Conservation (phyloP, 2,888 invertebrate species). For the Trichogramma dendrolimi region DNA sequence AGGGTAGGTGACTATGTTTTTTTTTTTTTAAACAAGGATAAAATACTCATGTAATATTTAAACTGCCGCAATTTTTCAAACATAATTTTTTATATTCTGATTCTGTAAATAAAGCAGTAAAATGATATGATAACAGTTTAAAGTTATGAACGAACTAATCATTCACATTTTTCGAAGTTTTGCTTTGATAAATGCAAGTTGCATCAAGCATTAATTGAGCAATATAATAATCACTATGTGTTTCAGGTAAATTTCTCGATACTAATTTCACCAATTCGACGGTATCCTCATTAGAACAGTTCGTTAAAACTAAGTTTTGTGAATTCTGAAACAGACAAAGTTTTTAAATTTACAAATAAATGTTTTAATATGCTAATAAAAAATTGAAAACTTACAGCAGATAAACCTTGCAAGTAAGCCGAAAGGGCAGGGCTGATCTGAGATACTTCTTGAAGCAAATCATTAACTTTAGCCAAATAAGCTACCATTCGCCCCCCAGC, state of each 20-base stretch:
- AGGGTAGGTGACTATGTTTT: background rate
- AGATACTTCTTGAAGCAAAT: conserved; percentile 66
- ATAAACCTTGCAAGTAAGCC: conserved; percentile 64
- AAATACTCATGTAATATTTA: too few relatives aligned
- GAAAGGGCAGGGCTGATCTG: conserved; percentile 74
- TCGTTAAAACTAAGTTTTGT: conserved; percentile 39
- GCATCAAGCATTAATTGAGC: conserved; percentile 47
- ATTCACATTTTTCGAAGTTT: conserved; percentile 27
- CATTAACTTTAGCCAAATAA: conserved; percentile 59
- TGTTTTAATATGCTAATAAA: conserved; percentile 6
- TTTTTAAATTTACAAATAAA: background rate
- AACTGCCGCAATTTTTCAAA: too few relatives aligned
- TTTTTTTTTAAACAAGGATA: too few relatives aligned
- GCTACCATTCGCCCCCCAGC: conserved; percentile 77
- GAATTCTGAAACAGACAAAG: conserved; percentile 34
- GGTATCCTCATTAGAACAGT: conserved; percentile 44
- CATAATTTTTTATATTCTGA: background rate
- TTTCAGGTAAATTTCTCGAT: conserved; percentile 41
- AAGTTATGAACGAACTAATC: conserved; percentile 3
- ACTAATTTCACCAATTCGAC: conserved; percentile 43
- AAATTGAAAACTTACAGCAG: conserved; percentile 48
- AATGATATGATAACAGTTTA: background rate
- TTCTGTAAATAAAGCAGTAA: background rate
- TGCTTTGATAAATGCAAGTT: conserved; percentile 41
- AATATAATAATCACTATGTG: conserved; percentile 43